phyloP scores from a whole-genome alignment of 2,888 invertebrate genomes.

The Spisula subtruncata region DNA sequence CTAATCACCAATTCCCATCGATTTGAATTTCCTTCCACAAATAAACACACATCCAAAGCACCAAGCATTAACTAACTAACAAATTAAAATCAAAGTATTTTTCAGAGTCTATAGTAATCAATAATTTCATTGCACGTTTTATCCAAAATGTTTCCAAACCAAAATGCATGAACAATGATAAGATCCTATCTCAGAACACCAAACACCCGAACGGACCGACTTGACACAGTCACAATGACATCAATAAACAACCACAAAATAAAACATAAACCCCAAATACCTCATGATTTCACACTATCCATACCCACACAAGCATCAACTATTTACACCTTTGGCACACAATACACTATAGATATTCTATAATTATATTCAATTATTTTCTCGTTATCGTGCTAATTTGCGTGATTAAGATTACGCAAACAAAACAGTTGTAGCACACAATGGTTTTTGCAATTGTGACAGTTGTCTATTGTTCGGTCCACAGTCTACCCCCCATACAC shows the following conservation, averaged over 20 bases:
- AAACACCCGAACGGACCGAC: not conserved
- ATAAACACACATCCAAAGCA: not conserved
- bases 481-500: too few relatives aligned
- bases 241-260: not conserved
- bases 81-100: not conserved
- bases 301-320: constrained; percentile 44
- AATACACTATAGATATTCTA: not conserved
- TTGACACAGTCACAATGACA: not conserved
- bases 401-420: not conserved
- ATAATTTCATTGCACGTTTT: not conserved
- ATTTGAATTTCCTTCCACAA: not conserved
- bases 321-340: constrained; percentile 47
- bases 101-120: not conserved
- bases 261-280: constrained; percentile 7
- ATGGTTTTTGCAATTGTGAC: not conserved
- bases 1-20: not conserved
- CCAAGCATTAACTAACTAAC: not conserved
- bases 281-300: constrained; percentile 44
- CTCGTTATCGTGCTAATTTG: constrained; percentile 7
- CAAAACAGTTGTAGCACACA: not conserved
- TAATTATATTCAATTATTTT: constrained; percentile 39
- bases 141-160: not conserved
- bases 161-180: not conserved
- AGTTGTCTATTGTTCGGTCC: not conserved
- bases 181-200: not conserved